These are phyloP conservation scores for Oreortyx pictus DNA, from an alignment of 2,797 vertebrate species.

Conservation along the genomic window DNA sequence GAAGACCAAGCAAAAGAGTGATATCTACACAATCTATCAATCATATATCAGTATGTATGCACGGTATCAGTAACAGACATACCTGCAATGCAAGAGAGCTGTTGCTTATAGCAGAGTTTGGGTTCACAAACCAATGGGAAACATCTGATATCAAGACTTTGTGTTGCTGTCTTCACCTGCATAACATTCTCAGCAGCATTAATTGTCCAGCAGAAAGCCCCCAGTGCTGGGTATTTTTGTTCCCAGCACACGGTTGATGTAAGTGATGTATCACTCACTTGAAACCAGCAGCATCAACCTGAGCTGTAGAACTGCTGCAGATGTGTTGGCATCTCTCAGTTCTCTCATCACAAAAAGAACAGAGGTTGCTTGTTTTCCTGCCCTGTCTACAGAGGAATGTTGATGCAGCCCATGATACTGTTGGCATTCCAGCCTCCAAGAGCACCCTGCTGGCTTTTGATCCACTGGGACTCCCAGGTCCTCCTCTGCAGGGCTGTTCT, in stretches of 20 bases:
- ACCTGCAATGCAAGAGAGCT: not conserved
- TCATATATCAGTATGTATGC: not conserved
- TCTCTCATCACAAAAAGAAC: not conserved
- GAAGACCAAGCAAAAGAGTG: not conserved
- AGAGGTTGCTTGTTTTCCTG: not conserved
- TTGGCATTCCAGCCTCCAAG: no score
- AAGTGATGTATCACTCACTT: not conserved
- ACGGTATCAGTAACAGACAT: not conserved
- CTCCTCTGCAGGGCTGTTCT: no score
- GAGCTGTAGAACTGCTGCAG: not conserved
- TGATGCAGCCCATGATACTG: no score
- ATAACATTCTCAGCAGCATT: not conserved
- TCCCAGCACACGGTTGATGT: not conserved
- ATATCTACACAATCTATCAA: not conserved
- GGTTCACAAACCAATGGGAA: not conserved
- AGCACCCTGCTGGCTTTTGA: no score
- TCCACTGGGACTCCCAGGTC: no score
- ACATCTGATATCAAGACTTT: not conserved
- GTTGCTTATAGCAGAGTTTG: not conserved
- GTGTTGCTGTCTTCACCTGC: not conserved
- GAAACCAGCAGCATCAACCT: not conserved
- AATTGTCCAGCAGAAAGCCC: not conserved
- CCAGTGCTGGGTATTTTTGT: not conserved
- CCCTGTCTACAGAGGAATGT: not conserved
- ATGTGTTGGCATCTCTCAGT: not conserved